Evolutionary conservation across 2,888 invertebrate species (phyloP).

Genomic region (Sinhomidia bicolor): DNA sequence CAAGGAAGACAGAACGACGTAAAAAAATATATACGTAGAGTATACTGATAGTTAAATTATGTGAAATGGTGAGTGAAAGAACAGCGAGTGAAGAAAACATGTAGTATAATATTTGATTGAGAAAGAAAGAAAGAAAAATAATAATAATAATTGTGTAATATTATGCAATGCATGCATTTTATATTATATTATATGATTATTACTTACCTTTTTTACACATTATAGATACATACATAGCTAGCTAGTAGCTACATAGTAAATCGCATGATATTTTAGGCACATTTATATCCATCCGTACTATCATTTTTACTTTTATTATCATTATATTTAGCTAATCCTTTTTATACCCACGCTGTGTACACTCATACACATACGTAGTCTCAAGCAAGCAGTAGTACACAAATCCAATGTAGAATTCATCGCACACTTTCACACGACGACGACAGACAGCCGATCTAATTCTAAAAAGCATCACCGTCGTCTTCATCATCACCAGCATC

Average conservation of each 20-base stretch:
- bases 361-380: no score
- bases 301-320: neutral
- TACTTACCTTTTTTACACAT: no score
- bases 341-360: neutral
- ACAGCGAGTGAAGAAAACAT: neutral
- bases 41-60: no score
- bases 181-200: no score
- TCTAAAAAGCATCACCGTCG: neutral
- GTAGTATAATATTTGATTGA: neutral
- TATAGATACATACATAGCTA: no score
- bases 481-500: neutral
- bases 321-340: neutral
- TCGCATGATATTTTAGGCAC: no score
- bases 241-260: no score
- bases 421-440: neutral
- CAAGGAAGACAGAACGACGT: no score
- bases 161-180: neutral
- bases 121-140: neutral
- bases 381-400: neutral
- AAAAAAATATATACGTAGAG: no score
- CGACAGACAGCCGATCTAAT: neutral
- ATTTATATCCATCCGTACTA: no score
- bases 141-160: no score
- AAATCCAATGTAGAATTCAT: neutral
- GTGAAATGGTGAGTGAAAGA: slow-evolving; percentile 59